Base-by-base conservation (phyloP, 1,140 invertebrate genomes). In the Bicyclus anynana region DNA sequence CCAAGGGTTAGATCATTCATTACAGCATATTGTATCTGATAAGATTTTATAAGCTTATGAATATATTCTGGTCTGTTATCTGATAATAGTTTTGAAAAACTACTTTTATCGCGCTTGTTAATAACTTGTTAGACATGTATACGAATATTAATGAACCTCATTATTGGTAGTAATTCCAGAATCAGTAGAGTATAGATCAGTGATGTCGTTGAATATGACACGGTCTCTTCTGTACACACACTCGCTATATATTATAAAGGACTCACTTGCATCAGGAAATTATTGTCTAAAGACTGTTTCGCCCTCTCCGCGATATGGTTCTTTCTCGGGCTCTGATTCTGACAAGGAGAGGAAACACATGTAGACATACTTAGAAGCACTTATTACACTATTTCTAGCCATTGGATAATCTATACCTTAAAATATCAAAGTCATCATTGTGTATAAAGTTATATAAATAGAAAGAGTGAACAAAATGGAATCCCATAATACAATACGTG, bases 241-340 rank as follows among this genome's bases (percentile, higher is more conserved):
- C 3, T 3, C 54, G 68, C n/a, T 65, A 62, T 60, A 62, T 78
- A 70, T 69, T 66, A 62, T 57, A 70, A 74, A 77, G 53, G 51
- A 87, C 84, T 87, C 83, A 87, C 84, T 86, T 87, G 84, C 62
- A 80, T 49, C 81, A 87, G 83, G 83, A 86, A 86, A 78, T 67
- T 82, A 79, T 81, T 84, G 56, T 84, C 84, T 86, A 87, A 80
- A 21, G 78, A 77, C 74, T 87, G 82, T 86, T 87, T 87, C 64
- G 84, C 84, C 73, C 84, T 79, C 83, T 87, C 84, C 66, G 78
- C 83, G 56, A 87, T 84, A 79, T 80, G 83, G 73, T 80, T 86
- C 79, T 82, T 84, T 84, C 83, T 79, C 60, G 84, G 80, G 72
- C 77, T 86, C 74, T 87, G 82, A 77, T 67, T 85, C 84, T 85